Evolutionary conservation across 2,113 vertebrate genomes (phyloP).

Genomic region (Todiramphus saurophagus): DNA sequence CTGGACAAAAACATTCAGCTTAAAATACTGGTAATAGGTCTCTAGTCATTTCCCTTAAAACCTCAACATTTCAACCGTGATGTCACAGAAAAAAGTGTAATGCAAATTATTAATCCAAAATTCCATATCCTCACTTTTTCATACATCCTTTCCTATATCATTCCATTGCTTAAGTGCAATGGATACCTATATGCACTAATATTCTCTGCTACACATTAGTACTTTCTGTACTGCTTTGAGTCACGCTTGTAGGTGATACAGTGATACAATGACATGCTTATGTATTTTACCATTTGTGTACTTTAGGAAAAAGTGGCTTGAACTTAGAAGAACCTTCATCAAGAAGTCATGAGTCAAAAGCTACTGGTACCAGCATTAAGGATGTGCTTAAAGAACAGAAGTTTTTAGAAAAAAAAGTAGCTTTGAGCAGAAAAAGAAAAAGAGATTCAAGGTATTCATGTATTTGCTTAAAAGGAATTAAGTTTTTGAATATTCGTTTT

Average conservation of each 20-base stretch:
- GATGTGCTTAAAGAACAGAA: constrained; percentile 94
- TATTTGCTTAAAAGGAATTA: neutral
- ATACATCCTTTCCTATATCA: neutral
- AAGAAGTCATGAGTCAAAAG: constrained; percentile 68
- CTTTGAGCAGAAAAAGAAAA: constrained; percentile 91
- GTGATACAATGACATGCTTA: neutral
- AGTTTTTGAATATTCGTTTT: neutral
- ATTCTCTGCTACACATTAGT: neutral
- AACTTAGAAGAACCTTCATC: constrained; percentile 67
- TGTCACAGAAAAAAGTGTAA: neutral
- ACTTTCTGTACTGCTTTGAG: neutral
- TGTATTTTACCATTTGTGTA: neutral
- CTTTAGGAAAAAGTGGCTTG: constrained; percentile 70
- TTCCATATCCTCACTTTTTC: neutral
- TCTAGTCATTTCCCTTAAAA: neutral
- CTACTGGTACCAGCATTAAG: constrained; percentile 81
- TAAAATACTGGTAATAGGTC: neutral
- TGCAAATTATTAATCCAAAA: neutral
- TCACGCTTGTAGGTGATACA: neutral
- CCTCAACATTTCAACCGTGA: neutral
- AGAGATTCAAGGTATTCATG: constrained; percentile 85
- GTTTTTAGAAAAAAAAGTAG: constrained; percentile 97
- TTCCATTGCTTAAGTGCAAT: neutral
- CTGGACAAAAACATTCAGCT: neutral
- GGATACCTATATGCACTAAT: neutral